phyloP scores from a whole-genome alignment of 2,113 vertebrate genomes.

The Pogonocichla stellata region DNA sequence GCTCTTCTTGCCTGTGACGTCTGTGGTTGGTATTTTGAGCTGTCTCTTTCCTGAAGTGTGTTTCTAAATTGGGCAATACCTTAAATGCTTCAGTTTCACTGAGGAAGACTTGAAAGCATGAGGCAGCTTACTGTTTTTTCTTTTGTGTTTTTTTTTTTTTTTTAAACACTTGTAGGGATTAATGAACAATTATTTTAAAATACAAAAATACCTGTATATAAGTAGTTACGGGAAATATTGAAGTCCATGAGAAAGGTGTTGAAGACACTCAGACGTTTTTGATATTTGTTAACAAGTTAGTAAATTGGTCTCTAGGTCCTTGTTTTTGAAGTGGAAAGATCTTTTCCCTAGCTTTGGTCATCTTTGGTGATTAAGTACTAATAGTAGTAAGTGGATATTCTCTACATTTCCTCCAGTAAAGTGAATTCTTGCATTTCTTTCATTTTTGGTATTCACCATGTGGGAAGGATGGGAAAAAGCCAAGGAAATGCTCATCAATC shows the following conservation, averaged over 20 bases:
- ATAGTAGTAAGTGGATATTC: neutral
- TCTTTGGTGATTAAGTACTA: neutral
- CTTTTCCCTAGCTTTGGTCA: neutral
- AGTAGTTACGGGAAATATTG: neutral
- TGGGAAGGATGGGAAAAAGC: neutral
- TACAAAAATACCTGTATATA: neutral
- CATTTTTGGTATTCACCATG: neutral
- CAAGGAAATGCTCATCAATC: neutral
- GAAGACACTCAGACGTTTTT: neutral
- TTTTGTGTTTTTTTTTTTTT: neutral
- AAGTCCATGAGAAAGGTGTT: neutral
- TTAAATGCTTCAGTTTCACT: neutral
- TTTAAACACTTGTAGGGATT: neutral
- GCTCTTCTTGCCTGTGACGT: neutral
- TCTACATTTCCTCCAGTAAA: neutral
- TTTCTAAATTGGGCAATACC: constrained; percentile 29
- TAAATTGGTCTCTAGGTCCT: neutral
- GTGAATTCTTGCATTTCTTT: neutral
- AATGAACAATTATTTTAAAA: neutral
- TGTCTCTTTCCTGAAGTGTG: neutral
- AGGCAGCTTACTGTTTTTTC: neutral
- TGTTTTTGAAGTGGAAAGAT: neutral
- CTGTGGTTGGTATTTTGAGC: constrained; percentile 8
- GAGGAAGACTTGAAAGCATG: neutral
- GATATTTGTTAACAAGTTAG: neutral